A percentile compares a stretch with the other conserved stretches of the same genome.
Conservation (phyloP, 2,113 vertebrate genomes). For the Siniperca chuatsi region DNA sequence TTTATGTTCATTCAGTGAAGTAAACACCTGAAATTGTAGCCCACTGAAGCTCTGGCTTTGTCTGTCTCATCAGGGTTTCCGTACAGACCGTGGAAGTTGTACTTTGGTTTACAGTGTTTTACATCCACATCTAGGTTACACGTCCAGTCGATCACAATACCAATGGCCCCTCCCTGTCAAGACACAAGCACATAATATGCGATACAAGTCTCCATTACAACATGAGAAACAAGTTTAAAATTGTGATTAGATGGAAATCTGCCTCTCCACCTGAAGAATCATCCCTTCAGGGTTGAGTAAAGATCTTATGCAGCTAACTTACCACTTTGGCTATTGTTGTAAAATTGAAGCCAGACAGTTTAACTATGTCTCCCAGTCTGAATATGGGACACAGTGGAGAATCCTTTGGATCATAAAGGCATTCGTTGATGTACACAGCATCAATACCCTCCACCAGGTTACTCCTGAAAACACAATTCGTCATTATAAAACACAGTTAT, state of each 20-base stretch:
- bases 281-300: not conserved
- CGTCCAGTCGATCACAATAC: slow-evolving; percentile 93
- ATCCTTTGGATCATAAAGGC: slow-evolving; percentile 82
- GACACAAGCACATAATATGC: not conserved
- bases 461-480: slow-evolving; percentile 82
- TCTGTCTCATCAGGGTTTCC: slow-evolving; percentile 84
- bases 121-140: slow-evolving; percentile 91
- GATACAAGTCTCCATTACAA: not conserved
- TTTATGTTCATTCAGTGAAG: not conserved
- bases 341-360: slow-evolving; percentile 89
- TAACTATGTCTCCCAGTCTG: slow-evolving; percentile 89
- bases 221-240: not conserved
- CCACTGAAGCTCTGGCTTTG: slow-evolving; percentile 82
- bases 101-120: slow-evolving; percentile 88
- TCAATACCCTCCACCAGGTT: slow-evolving; percentile 91
- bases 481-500: not conserved
- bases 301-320: slow-evolving; percentile 20
- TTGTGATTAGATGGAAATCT: not conserved
- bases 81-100: slow-evolving; percentile 91
- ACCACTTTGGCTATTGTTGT: slow-evolving; percentile 88
- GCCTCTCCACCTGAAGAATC: not conserved
- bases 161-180: slow-evolving; percentile 91
- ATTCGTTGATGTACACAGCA: slow-evolving; percentile 83
- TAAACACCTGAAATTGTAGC: slow-evolving; percentile 95
- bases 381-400: slow-evolving; percentile 93